Conservation (phyloP, 2,888 invertebrate species). For the Galeopsomyia nigrocyanea region DNA sequence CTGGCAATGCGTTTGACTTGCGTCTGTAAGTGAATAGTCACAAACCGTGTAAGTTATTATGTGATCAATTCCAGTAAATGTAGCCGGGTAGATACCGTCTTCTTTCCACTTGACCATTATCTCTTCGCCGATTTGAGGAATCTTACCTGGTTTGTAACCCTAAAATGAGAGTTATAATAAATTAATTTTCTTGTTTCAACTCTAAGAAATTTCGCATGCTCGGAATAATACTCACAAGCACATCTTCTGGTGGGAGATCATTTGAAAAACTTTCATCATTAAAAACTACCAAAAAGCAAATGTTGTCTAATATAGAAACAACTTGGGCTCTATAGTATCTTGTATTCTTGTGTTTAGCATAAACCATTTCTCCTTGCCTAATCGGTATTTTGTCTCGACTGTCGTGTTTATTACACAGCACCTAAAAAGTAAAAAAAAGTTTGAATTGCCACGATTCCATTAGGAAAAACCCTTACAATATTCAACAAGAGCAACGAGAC, state of each 20-base stretch:
- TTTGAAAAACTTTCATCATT: slow-evolving; percentile 74
- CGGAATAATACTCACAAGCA: slow-evolving; percentile 67
- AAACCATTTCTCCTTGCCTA: slow-evolving; percentile 69
- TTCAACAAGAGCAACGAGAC: no score
- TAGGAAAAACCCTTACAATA: not conserved
- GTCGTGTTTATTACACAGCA: slow-evolving; percentile 62
- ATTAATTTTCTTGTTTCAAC: not conserved
- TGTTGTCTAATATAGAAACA: slow-evolving; percentile 67
- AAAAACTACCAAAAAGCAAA: slow-evolving; percentile 75
- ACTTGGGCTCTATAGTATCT: slow-evolving; percentile 74
- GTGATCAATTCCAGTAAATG: slow-evolving; percentile 68
- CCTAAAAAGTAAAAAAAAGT: slow-evolving; percentile 50
- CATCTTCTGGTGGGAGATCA: slow-evolving; percentile 72
- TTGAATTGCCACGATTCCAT: not conserved
- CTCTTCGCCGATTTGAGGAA: slow-evolving; percentile 68
- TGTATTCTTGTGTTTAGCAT: slow-evolving; percentile 75
- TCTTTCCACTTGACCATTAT: slow-evolving; percentile 74
- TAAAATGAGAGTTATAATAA: slow-evolving; percentile 44
- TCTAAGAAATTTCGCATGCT: not conserved
- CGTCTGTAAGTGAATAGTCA: slow-evolving; percentile 20
- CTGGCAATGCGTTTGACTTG: not conserved
- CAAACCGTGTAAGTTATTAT: slow-evolving; percentile 68
- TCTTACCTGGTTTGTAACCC: slow-evolving; percentile 60
- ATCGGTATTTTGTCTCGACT: slow-evolving; percentile 60
- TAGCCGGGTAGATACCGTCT: slow-evolving; percentile 68